Conservation (phyloP, 2,797 vertebrate genomes). For the Sphaeramia orbicularis region DNA sequence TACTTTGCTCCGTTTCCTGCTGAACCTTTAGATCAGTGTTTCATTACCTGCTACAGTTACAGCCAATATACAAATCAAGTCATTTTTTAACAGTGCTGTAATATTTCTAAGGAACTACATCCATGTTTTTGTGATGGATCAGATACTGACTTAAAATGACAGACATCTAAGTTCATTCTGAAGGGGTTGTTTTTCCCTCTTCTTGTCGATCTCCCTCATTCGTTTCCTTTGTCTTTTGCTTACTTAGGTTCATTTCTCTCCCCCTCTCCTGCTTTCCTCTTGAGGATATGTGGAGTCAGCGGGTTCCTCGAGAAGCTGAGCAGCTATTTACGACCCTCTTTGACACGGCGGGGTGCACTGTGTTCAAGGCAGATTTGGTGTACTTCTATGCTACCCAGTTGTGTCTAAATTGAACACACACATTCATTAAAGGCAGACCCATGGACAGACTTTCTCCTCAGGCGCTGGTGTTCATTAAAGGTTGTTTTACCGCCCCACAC, state of each 20-base stretch:
- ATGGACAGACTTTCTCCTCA: conserved; percentile 77
- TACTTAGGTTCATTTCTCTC: conserved; percentile 34
- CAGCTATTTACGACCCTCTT: conserved; percentile 80
- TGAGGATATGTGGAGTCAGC: conserved; percentile 79
- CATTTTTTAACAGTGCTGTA: no score
- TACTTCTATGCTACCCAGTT: conserved; percentile 72
- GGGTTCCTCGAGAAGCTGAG: conserved; percentile 68
- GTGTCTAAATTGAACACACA: conserved; percentile 82
- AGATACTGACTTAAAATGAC: neutral
- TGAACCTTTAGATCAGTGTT: conserved; percentile 33
- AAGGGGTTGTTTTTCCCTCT: neutral
- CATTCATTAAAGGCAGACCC: conserved; percentile 78
- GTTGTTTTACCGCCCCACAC: conserved; percentile 56
- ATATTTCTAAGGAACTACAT: no score
- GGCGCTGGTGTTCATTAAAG: conserved; percentile 75
- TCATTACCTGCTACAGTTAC: neutral
- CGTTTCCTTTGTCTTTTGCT: conserved; percentile 31
- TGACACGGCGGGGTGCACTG: conserved; percentile 68
- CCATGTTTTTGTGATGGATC: conserved; percentile 3
- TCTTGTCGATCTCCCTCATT: neutral
- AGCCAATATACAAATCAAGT: neutral
- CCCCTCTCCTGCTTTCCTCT: conserved; percentile 35
- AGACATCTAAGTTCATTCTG: conserved; percentile 2
- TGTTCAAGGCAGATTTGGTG: conserved; percentile 76
- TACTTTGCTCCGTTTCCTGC: conserved; percentile 42